Evolutionary conservation across 2,797 vertebrate species (phyloP).

Genomic region (Gallirallus australis): DNA sequence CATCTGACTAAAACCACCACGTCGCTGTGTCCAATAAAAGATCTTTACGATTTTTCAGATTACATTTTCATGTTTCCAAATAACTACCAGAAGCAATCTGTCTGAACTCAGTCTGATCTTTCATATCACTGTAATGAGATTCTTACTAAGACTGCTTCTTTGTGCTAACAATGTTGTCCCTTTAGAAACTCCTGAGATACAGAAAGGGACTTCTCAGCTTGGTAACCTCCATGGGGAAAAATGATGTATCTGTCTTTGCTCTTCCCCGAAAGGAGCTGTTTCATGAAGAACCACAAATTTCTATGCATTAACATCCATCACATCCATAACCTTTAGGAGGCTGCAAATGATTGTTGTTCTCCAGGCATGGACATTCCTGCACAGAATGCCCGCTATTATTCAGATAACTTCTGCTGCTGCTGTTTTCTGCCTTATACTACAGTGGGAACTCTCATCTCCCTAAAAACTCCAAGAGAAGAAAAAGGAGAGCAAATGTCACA

Average conservation of each 20-base stretch:
- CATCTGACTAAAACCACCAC: not conserved
- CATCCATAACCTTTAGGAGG: constrained; percentile 35
- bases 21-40: not conserved
- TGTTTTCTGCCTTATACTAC: constrained; percentile 34
- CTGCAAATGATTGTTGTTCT: not conserved
- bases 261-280: not conserved
- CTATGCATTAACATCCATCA: constrained; percentile 3
- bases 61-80: not conserved
- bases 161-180: not conserved
- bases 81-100: not conserved
- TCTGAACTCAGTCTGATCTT: not conserved
- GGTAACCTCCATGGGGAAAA: not conserved
- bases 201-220: not conserved
- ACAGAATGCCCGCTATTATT: constrained; percentile 19
- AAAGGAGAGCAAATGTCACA: constrained; percentile 69
- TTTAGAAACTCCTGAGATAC: not conserved
- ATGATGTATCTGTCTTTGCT: not conserved
- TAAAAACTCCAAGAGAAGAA: constrained; percentile 42
- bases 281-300: not conserved
- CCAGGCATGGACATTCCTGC: not conserved
- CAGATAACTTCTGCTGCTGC: not conserved
- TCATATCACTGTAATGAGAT: not conserved
- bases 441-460: not conserved
- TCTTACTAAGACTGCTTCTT: not conserved
- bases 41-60: not conserved